A percentile compares a stretch with the other conserved stretches of the same genome.
These are phyloP conservation scores for Amazona finschi DNA, from an alignment of 2,797 vertebrate genomes.

Conservation along the genomic window DNA sequence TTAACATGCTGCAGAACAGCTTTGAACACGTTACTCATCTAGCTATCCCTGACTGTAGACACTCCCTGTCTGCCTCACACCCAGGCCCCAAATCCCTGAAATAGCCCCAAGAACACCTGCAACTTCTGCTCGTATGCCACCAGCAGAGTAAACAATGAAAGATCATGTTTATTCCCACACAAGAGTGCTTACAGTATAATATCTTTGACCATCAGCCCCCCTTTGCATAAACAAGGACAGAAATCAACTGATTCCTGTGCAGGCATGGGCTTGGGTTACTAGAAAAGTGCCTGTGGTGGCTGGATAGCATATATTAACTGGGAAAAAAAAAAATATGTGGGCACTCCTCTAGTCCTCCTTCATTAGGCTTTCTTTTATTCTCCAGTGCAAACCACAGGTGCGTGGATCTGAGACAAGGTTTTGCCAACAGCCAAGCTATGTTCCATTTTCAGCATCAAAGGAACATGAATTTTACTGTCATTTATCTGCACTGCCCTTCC, in stretches of 20 bases:
- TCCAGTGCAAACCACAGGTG: not conserved
- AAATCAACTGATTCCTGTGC: not conserved
- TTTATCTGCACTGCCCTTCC: rapidly evolving
- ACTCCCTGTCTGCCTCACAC: not conserved
- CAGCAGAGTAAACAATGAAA: not conserved
- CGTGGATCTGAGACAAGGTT: not conserved
- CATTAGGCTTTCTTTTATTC: not conserved
- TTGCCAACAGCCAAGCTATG: not conserved
- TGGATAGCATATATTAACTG: not conserved
- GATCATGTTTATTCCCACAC: not conserved
- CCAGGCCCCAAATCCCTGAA: not conserved
- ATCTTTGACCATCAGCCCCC: not conserved
- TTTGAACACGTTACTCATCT: not conserved
- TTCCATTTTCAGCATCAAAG: not conserved
- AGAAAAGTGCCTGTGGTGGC: not conserved
- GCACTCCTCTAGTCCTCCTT: not conserved
- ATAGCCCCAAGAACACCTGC: not conserved
- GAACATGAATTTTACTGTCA: not conserved
- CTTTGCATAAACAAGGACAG: not conserved
- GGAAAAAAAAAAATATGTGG: not conserved
- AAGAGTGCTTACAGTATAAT: rapidly evolving
- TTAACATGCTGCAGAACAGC: not conserved
- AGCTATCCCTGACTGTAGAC: not conserved
- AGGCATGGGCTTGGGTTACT: not conserved
- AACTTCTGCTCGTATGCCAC: not conserved